Evolutionary conservation across 2,888 invertebrate genomes (phyloP), one percentile per base, ranked within the genome.

Genomic region (Caenorhabditis becei): DNA sequence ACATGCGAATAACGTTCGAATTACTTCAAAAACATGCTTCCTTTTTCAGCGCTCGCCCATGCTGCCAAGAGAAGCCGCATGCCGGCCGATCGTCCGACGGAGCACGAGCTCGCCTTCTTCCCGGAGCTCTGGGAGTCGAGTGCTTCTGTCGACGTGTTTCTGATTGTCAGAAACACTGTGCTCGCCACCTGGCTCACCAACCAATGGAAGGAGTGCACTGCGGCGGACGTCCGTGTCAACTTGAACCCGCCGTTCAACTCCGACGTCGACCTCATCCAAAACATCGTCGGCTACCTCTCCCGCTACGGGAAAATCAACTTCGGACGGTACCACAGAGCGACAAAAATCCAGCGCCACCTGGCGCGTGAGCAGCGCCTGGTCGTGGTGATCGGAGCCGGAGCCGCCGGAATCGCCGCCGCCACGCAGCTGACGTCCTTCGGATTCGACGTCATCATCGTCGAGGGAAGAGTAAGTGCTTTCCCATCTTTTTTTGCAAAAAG

Each of bases 281-380:
- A 97, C 84, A 94, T 96, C 32, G 96, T 96, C 92, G 94, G 95
- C 0, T 99, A 96, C 92, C 93, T 99, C 44, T 96, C 97, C 91
- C 94, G 99, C 58, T 96, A 97, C 92, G 97, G 98, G 1, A 96
- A 95, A 89, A 97, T 99, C 83, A 99, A 99, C 93, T 98, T 96
- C 93, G 99, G 99, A 0, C 95, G 97, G 63, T 99, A 96, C 92
- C 51, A 49, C 18, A 28, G 70, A 24, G 11, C 58, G 20, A 75
- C 70, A 2, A 49, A 70, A 63, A 8, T 67, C 20, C 35, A n/a
- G 0, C 10, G 20, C 1, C 11, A 10, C 0, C 16, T 62, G 11
- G 4, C 41, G 1, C 44, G 24, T 5, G 35, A 47, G 16, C 24
- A 67, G 8, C 32, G 53, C 11, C 26, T 20, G 26, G 85, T 91